These are phyloP conservation scores for Gavia stellata DNA, from an alignment of 2,113 vertebrate species.

Conservation along the genomic window DNA sequence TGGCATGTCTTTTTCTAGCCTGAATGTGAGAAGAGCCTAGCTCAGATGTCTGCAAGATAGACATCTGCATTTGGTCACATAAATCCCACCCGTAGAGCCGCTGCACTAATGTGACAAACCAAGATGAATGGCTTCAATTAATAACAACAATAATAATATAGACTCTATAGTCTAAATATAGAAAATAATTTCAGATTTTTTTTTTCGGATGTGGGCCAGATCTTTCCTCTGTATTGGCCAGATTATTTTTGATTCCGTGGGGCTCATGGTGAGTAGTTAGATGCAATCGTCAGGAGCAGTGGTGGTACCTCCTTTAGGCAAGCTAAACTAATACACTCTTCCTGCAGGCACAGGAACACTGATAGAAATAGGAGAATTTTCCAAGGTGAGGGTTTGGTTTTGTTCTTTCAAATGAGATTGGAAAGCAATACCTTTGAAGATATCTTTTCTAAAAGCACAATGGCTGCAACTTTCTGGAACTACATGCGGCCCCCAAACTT, in stretches of 20 bases:
- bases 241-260: background rate
- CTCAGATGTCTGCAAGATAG: constrained; percentile 62
- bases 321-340: background rate
- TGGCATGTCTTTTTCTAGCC: constrained; percentile 32
- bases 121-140: constrained; percentile 47
- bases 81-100: constrained; percentile 50
- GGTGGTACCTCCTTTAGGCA: background rate
- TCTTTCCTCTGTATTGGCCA: background rate
- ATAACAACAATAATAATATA: constrained; percentile 44
- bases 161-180: constrained; percentile 28
- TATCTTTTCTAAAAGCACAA: constrained; percentile 47
- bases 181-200: background rate
- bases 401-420: background rate
- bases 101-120: constrained; percentile 40
- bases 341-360: background rate
- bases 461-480: constrained; percentile 60
- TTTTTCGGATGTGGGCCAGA: background rate
- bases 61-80: constrained; percentile 62
- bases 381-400: background rate
- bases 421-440: background rate
- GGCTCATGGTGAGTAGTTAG: background rate
- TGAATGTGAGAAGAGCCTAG: constrained; percentile 32
- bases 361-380: background rate
- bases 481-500: constrained; percentile 49
- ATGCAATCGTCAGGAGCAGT: background rate